These are phyloP conservation scores for Cheumatopsyche charites DNA, from an alignment of 1,140 invertebrate genomes.

Conservation along the genomic window DNA sequence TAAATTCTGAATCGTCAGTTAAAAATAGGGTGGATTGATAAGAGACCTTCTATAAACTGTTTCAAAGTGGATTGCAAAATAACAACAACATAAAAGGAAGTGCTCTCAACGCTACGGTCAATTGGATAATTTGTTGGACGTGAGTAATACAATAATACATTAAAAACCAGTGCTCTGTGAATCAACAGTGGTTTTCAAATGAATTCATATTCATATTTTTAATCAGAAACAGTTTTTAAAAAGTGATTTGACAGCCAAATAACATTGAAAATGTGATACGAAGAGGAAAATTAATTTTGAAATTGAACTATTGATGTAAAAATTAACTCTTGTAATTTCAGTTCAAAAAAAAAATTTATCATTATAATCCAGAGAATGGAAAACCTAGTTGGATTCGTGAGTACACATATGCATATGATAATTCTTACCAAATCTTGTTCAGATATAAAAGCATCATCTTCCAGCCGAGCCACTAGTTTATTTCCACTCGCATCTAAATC, in stretches of 20 bases:
- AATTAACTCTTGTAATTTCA: too few species aligned
- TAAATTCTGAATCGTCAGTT: constrained; percentile 16
- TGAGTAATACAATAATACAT: constrained; percentile 10
- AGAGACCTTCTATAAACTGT: constrained; percentile 35
- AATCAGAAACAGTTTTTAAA: not conserved
- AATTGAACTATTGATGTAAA: too few species aligned
- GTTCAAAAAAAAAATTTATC: too few species aligned
- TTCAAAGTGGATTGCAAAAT: constrained; percentile 36
- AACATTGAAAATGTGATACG: too few species aligned
- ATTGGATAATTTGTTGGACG: constrained; percentile 33
- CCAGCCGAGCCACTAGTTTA: constrained; percentile 59
- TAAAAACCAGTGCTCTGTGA: constrained; percentile 2
- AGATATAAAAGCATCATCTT: constrained; percentile 61
- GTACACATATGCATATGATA: too few species aligned
- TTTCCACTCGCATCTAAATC: constrained; percentile 60
- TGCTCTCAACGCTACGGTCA: constrained; percentile 19
- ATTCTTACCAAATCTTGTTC: constrained; percentile 59
- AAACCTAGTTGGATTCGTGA: too few species aligned
- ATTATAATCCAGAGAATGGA: too few species aligned
- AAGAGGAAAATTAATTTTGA: too few species aligned
- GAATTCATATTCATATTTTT: not conserved
- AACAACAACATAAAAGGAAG: constrained; percentile 35
- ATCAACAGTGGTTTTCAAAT: constrained; percentile 23
- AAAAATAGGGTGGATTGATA: constrained; percentile 34
- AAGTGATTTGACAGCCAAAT: constrained; percentile 7